These are phyloP conservation scores for Styela clava DNA, from an alignment of 23 tunicate genomes.

Conservation along the genomic window DNA sequence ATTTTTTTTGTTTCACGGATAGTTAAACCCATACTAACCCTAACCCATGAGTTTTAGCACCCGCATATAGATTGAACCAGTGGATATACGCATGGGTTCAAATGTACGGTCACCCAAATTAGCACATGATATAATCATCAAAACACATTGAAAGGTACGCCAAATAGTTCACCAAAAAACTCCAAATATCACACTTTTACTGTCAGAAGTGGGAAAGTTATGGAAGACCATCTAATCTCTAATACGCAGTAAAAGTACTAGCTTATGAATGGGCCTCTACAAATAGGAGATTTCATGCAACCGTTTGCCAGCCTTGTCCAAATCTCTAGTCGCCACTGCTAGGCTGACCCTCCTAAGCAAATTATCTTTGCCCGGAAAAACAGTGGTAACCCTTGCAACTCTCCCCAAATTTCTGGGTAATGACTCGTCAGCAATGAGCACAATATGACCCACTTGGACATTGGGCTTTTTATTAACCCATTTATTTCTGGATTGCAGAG, in stretches of 20 bases:
- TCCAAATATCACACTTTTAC: too few species aligned
- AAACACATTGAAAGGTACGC: too few species aligned
- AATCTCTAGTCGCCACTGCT: not conserved
- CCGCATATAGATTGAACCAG: too few species aligned
- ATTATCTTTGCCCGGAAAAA: not conserved
- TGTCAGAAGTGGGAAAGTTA: too few species aligned
- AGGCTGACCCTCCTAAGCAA: not conserved
- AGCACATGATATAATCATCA: too few species aligned
- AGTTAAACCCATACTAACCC: too few species aligned
- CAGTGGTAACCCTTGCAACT: not conserved
- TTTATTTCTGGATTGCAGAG: constrained; percentile 18
- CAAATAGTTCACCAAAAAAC: too few species aligned
- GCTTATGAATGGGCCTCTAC: not conserved
- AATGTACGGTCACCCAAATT: too few species aligned
- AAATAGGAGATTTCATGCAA: not conserved
- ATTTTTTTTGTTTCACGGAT: too few species aligned
- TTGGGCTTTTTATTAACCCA: constrained; percentile 2
- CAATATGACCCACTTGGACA: not conserved
- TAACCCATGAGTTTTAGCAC: too few species aligned
- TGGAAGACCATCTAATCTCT: too few species aligned
- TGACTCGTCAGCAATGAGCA: not conserved
- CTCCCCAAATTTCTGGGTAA: not conserved
- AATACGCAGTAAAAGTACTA: not conserved
- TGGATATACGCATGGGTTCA: too few species aligned
- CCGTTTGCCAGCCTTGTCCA: not conserved